A percentile compares a stretch with the other conserved stretches of the same genome.
phyloP scores from a whole-genome alignment of 2,888 invertebrate genomes.

The Barypeithes pellucidus region DNA sequence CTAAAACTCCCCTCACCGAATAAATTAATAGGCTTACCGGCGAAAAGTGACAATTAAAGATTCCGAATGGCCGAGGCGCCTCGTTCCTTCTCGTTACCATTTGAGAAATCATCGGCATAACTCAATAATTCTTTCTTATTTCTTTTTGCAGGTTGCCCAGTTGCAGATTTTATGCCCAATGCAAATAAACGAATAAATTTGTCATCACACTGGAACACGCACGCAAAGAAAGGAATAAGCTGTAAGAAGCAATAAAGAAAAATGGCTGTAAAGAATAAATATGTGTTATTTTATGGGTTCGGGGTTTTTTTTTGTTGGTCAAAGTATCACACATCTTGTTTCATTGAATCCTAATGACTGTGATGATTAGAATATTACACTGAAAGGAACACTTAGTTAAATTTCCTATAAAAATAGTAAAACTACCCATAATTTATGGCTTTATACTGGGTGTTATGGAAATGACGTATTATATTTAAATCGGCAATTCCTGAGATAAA shows the following conservation, averaged over 20 bases:
- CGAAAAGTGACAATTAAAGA: conserved; percentile 55
- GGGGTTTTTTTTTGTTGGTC: background rate
- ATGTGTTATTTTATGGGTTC: conserved; percentile 3
- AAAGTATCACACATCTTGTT: no score
- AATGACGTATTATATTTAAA: no score
- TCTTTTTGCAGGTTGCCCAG: conserved; percentile 37
- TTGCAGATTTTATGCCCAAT: conserved; percentile 52
- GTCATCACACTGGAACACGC: conserved; percentile 49
- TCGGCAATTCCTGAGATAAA: no score
- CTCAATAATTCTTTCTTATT: conserved; percentile 46
- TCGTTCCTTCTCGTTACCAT: conserved; percentile 56
- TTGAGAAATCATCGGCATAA: conserved; percentile 56
- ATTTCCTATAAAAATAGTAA: no score
- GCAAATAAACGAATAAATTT: conserved; percentile 55
- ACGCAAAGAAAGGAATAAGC: conserved; percentile 31
- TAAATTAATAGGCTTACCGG: conserved; percentile 46
- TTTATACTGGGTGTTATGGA: no score
- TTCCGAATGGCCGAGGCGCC: conserved; percentile 53
- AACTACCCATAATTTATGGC: no score
- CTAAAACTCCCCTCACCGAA: conserved; percentile 44
- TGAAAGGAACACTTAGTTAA: no score
- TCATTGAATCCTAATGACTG: no score
- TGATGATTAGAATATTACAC: no score
- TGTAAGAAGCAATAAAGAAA: conserved; percentile 14
- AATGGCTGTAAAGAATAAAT: background rate